A percentile compares a stretch with the other conserved stretches of the same genome.
Evolutionary conservation across 2,888 invertebrate species (phyloP).

Genomic region (Linyphia triangularis): DNA sequence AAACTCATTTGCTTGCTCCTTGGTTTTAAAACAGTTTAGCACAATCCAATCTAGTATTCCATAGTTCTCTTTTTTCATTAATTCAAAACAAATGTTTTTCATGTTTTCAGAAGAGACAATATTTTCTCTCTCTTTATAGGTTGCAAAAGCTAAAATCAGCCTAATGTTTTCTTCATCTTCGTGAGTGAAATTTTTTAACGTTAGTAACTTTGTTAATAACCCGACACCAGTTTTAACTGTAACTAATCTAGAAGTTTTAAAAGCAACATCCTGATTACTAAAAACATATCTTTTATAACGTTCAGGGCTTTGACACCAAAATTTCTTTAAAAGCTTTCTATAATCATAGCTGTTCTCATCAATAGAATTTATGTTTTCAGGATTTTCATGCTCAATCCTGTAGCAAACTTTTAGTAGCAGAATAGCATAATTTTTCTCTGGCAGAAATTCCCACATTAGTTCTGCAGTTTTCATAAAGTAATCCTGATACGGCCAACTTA

Average conservation of each 20-base stretch:
- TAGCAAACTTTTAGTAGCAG: constrained; percentile 18
- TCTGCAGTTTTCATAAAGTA: constrained; percentile 18
- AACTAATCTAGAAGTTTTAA: neutral
- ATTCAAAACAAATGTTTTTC: neutral
- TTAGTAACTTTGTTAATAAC: neutral
- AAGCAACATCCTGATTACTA: constrained; percentile 1
- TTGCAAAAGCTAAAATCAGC: constrained; percentile 10
- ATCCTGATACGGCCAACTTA: constrained; percentile 42
- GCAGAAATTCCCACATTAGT: constrained; percentile 22
- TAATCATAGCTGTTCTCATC: constrained; percentile 43
- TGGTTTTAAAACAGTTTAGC: constrained; percentile 9
- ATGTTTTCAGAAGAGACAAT: constrained; percentile 5
- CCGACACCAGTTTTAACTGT: neutral
- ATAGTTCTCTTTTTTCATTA: constrained; percentile 9
- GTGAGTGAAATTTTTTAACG: constrained; percentile 6
- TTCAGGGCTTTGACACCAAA: constrained; percentile 18
- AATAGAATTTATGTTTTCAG: neutral
- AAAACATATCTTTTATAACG: constrained; percentile 31
- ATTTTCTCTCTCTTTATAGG: constrained; percentile 17
- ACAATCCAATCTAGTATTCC: constrained; percentile 4
- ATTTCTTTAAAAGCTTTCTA: constrained; percentile 21
- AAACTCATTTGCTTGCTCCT: neutral
- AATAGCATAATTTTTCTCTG: constrained; percentile 14
- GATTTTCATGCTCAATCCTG: constrained; percentile 19
- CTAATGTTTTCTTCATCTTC: constrained; percentile 16